phyloP scores from a whole-genome alignment of 2,888 invertebrate genomes.

The Nomada fucata region DNA sequence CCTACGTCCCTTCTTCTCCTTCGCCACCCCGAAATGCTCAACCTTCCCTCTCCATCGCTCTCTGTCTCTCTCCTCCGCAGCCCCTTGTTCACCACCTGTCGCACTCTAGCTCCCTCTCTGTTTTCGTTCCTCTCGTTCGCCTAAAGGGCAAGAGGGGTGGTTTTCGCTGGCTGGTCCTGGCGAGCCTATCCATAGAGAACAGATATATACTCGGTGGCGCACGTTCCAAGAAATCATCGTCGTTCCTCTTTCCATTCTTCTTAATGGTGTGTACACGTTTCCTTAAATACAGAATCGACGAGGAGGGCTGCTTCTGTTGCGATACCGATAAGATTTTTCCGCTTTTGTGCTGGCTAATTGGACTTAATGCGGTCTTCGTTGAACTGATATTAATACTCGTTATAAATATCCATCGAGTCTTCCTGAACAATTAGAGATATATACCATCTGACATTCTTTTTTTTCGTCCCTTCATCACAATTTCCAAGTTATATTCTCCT shows the following conservation, averaged over 20 bases:
- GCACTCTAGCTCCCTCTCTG: slow-evolving; percentile 50
- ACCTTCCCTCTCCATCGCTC: slow-evolving; percentile 22
- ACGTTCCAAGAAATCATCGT: slow-evolving; percentile 32
- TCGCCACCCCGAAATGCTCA: slow-evolving; percentile 46
- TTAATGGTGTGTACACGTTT: background rate
- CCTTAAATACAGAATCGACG: background rate
- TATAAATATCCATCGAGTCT: slow-evolving; percentile 10
- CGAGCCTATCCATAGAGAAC: slow-evolving; percentile 16
- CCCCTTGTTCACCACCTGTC: slow-evolving; percentile 56
- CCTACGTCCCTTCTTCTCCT: slow-evolving; percentile 22
- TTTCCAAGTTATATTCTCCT: background rate
- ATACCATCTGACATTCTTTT: no score
- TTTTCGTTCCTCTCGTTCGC: slow-evolving; percentile 44
- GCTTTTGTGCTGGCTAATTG: background rate
- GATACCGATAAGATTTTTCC: background rate
- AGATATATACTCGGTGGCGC: background rate
- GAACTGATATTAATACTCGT: slow-evolving; percentile 12
- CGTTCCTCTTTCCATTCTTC: background rate
- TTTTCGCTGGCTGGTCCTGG: slow-evolving; percentile 40
- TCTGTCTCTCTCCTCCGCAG: background rate
- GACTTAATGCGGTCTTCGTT: background rate
- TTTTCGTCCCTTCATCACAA: background rate
- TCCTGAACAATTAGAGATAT: no score
- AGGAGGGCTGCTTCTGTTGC: background rate
- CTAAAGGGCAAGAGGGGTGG: slow-evolving; percentile 31